phyloP scores from a whole-genome alignment of 2,888 invertebrate species.

The Helleia helle region DNA sequence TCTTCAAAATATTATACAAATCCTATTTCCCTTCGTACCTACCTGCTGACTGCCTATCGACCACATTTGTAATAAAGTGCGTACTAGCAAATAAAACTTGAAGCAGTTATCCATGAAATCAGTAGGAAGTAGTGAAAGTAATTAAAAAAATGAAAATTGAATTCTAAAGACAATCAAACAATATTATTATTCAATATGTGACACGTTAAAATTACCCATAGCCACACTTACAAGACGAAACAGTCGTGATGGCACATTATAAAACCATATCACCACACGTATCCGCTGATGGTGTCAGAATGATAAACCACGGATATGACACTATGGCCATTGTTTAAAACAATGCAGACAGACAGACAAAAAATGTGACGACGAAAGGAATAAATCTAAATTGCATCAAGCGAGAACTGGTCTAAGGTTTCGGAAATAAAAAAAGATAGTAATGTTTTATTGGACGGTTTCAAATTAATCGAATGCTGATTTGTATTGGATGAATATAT shows the following conservation, averaged over 20 bases:
- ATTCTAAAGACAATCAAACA: neutral
- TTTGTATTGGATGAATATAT: too few relatives aligned
- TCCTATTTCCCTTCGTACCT: too few relatives aligned
- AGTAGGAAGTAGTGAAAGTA: too few relatives aligned
- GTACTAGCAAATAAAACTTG: too few relatives aligned
- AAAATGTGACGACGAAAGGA: constrained; percentile 42
- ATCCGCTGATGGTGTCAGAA: constrained; percentile 70
- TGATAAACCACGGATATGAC: constrained; percentile 68
- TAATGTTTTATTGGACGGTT: too few relatives aligned
- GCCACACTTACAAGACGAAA: constrained; percentile 28
- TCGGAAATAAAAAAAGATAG: too few relatives aligned
- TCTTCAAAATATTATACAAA: too few relatives aligned
- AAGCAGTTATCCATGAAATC: too few relatives aligned
- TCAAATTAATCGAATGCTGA: too few relatives aligned
- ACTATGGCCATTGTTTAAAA: constrained; percentile 60
- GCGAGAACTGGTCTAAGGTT: constrained; percentile 43
- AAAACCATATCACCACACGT: constrained; percentile 62
- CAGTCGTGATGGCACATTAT: constrained; percentile 63
- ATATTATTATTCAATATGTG: constrained; percentile 8
- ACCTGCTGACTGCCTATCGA: too few relatives aligned
- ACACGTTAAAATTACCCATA: constrained; percentile 1
- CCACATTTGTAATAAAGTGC: too few relatives aligned
- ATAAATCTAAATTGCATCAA: constrained; percentile 62
- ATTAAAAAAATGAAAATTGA: neutral
- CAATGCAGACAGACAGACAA: constrained; percentile 61